Conservation (phyloP, 2,113 vertebrate species). For the Bungarus multicinctus region DNA sequence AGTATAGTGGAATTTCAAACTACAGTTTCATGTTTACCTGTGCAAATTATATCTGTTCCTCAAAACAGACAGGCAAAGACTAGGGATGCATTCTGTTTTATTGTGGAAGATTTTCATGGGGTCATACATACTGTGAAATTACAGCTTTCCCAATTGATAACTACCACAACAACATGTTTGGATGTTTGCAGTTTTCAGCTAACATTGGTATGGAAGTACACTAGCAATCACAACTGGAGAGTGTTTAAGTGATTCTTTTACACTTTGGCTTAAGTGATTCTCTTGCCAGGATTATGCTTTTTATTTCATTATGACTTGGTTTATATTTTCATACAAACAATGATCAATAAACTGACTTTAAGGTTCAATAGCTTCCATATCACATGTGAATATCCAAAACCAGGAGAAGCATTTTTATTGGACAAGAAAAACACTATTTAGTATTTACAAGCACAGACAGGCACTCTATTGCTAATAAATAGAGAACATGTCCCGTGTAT, state of each 20-base stretch:
- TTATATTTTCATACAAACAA: not conserved
- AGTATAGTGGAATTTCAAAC: not conserved
- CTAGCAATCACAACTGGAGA: not conserved
- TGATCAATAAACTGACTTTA: not conserved
- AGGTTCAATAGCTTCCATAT: not conserved
- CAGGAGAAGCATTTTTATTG: not conserved
- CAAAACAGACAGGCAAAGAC: not conserved
- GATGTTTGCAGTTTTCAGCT: not conserved
- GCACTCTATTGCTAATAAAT: not conserved
- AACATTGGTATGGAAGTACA: not conserved
- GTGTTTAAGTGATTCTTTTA: not conserved
- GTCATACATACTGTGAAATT: not conserved
- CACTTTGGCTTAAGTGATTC: not conserved
- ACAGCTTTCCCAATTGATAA: not conserved
- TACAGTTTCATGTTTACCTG: not conserved
- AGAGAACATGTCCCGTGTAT: not conserved
- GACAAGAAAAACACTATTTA: not conserved
- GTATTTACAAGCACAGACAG: not conserved
- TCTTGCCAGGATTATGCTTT: not conserved
- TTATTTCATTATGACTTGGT: not conserved
- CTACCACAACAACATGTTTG: not conserved
- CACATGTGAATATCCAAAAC: not conserved
- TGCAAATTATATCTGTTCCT: not conserved
- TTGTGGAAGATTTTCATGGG: not conserved
- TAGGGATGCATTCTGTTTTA: not conserved